Percentiles rank a stretch among this genome's conserved stretches.
phyloP scores from a whole-genome alignment of 1,140 invertebrate genomes.

The Stegodyphus dumicola region DNA sequence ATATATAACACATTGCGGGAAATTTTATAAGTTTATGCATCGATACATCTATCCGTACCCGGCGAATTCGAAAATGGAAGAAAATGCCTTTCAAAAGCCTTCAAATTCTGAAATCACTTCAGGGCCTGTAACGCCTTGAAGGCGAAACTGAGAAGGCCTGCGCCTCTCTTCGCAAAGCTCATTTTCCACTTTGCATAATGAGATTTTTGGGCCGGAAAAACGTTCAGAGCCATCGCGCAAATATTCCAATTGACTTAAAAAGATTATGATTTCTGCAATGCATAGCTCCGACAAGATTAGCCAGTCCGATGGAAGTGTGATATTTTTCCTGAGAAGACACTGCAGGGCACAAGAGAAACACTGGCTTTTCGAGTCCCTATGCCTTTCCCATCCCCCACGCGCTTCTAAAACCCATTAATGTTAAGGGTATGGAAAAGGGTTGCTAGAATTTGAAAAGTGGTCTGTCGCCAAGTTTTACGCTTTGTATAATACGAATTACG shows the following conservation, averaged over 20 bases:
- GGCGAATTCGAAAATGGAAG: not conserved
- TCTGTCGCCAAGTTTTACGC: not conserved
- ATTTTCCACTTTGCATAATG: constrained; percentile 57
- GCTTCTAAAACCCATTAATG: constrained; percentile 47
- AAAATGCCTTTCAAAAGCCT: not conserved
- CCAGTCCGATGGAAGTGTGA: constrained; percentile 1
- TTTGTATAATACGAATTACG: no score
- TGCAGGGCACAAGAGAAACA: constrained; percentile 23
- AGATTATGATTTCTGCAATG: constrained; percentile 50
- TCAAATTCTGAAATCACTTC: not conserved
- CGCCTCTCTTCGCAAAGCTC: constrained; percentile 20
- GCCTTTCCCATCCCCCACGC: not conserved
- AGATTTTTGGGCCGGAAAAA: constrained; percentile 46
- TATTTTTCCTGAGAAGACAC: constrained; percentile 46
- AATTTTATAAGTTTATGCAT: no score
- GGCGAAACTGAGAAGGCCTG: not conserved
- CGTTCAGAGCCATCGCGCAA: not conserved
- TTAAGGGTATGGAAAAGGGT: constrained; percentile 38
- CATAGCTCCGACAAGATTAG: constrained; percentile 46
- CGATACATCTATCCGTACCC: no score
- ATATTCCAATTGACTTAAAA: constrained; percentile 58
- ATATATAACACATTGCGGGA: no score
- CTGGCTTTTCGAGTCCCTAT: not conserved
- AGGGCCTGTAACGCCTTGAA: not conserved
- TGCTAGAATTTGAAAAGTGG: not conserved